Percentiles rank a stretch among this genome's conserved stretches.
phyloP scores from a whole-genome alignment of 1,140 invertebrate genomes.

The Sminthurides bifidus region DNA sequence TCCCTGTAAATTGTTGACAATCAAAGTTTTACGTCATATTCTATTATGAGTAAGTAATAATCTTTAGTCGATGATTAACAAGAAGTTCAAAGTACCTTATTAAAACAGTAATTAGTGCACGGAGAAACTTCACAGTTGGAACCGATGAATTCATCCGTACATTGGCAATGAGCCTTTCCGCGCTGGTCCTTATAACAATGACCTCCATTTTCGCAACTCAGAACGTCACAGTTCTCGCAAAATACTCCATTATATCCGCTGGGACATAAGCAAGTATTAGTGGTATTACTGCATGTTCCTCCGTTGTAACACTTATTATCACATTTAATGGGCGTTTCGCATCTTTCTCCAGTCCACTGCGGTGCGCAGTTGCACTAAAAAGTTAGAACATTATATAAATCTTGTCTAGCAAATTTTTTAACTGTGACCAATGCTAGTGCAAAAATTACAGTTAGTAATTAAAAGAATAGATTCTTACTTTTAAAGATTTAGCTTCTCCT shows the following conservation, averaged over 20 bases:
- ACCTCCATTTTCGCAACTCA: slow-evolving; percentile 39
- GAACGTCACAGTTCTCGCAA: slow-evolving; percentile 35
- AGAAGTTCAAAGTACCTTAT: slow-evolving; percentile 22
- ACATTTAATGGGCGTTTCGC: slow-evolving; percentile 45
- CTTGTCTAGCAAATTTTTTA: background rate
- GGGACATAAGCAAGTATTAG: slow-evolving; percentile 27
- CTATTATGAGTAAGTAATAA: background rate
- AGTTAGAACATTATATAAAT: background rate
- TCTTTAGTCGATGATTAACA: background rate
- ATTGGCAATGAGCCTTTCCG: slow-evolving; percentile 34
- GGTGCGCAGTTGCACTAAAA: slow-evolving; percentile 48
- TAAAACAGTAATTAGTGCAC: slow-evolving; percentile 37
- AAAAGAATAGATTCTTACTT: background rate
- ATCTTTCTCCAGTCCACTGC: slow-evolving; percentile 52
- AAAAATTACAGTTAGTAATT: background rate
- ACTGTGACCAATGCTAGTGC: background rate
- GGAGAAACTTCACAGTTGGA: slow-evolving; percentile 37
- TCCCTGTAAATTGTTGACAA: slow-evolving; percentile 14
- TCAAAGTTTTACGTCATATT: slow-evolving; percentile 5
- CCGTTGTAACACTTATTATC: slow-evolving; percentile 48
- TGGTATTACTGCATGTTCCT: slow-evolving; percentile 42
- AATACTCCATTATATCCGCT: slow-evolving; percentile 26
- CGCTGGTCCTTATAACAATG: slow-evolving; percentile 32
- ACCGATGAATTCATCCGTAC: slow-evolving; percentile 37
- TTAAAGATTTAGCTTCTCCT: slow-evolving; percentile 11